Evolutionary conservation across 2,888 invertebrate genomes (phyloP), one percentile per base, ranked within the genome.

Genomic region (Lasius platythorax): DNA sequence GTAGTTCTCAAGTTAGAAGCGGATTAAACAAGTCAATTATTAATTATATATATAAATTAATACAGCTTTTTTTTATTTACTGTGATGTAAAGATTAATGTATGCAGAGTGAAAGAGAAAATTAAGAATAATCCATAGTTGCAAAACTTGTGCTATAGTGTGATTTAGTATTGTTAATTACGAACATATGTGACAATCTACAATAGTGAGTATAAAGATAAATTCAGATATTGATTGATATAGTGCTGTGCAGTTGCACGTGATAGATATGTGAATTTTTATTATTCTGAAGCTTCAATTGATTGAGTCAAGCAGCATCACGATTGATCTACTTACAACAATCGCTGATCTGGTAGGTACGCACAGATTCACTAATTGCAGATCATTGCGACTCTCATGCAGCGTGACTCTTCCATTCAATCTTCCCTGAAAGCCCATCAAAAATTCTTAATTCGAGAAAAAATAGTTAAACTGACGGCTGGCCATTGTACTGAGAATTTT

Each of bases 361-460:
- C 93, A 91, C 87, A 94, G 92, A 93, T 94, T 94, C 87, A 93
- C 91, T 93, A 94, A 94, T 91, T 93, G 94, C 81, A 94, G 91
- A 88, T 92, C 92, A 83, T 93, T 91, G 89, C 93, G 93, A 89
- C 88, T 90, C 88, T 94, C 93, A 87, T 91, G 91, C 81, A 90
- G 90, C 88, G 91, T 89, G 67, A 92, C 89, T 89, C 94, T 93
- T 89, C 93, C 92, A 87, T 92, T 92, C 86, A 94, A 92, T 90
- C 93, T 93, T 87, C 91, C 94, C 94, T 94, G 94, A 93, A 93
- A 93, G 91, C 87, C 92, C 93, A 94, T 90, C 86, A 93, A 94
- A 88, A 94, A 88, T 66, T 83, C 50, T 90, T 91, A 85, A 89
- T 73, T 79, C 63, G 46, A 43, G 56, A 50, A 68, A 50, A 79